Evolutionary conservation across 2,888 invertebrate species (phyloP), one percentile per base, ranked within the genome.

Genomic region (Cataglyphis livida): DNA sequence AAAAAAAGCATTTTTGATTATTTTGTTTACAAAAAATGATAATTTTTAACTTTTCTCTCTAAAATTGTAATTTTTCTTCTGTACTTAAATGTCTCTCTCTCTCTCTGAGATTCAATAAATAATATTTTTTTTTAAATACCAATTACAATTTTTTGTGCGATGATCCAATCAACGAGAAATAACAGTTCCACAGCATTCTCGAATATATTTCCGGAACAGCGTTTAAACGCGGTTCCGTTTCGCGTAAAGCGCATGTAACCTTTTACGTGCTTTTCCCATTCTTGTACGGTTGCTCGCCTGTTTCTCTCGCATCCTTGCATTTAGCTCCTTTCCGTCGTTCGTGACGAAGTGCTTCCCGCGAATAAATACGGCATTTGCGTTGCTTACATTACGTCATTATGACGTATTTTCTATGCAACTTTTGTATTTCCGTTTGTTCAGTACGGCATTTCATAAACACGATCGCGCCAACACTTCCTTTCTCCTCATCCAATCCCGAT

Each of bases 221-320:
- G n/a, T 54, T 76, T 66, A 66, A 66, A 76, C 28, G 41, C 41
- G n/a, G 15, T 66, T 76, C 10, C 54, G 54, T 28, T 54, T 68
- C 38, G 28, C 38, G 28, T 21, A 57, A 28, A 76, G 66, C 51
- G n/a, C 66, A 57, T 41, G 38, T 66, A 38, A 54, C 54, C 66
- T 66, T 32, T 65, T 25, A 10, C 28, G 41, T 12, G 41, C 28
- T 68, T 65, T 71, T 28, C 28, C 54, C 10, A 38, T 51, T 51
- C 51, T 41, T 66, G 51, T 28, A 38, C 54, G 41, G 41, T 41
- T 68, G 54, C 38, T 76, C 28, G 25, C 12, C 41, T 12, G 38
- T 54, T 76, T 54, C 66, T 57, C 54, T n/a, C 54, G 66, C 25
- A 66, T 54, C 51, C 38, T 54, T 66, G 68, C 68, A 76, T 76